Conservation (phyloP, 35 echinoderm and acorn worm species). For the Heliocidaris tuberculata region DNA sequence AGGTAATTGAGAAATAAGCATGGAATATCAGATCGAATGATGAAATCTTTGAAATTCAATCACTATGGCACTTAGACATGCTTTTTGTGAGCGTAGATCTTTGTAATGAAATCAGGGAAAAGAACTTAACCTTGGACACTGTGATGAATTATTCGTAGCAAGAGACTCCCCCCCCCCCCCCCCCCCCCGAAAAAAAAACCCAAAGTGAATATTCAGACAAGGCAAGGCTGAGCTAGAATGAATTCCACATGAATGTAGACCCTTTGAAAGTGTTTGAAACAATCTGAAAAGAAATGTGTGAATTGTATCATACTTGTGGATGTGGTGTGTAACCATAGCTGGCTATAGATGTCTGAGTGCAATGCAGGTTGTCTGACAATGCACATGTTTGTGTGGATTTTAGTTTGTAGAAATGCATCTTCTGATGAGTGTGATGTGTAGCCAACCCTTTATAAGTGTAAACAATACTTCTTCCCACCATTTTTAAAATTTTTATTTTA, state of each 20-base stretch:
- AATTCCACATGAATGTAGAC: not conserved
- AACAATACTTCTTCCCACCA: too few species aligned
- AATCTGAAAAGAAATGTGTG: conserved; percentile 1
- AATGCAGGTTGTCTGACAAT: not conserved
- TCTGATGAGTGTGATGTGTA: not conserved
- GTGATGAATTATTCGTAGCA: not conserved
- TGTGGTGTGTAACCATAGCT: not conserved
- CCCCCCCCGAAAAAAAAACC: not conserved
- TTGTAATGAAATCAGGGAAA: conserved; percentile 3
- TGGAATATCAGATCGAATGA: not conserved
- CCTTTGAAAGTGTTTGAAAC: not conserved
- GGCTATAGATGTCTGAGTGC: not conserved
- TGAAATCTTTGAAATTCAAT: conserved; percentile 12
- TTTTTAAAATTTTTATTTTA: too few species aligned
- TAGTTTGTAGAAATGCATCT: not conserved
- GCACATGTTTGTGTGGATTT: not conserved
- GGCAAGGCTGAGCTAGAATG: not conserved
- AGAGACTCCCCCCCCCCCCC: not conserved
- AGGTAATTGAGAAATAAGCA: conserved; percentile 12
- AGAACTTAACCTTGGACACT: not conserved
- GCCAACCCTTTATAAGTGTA: too few species aligned
- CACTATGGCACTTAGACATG: not conserved
- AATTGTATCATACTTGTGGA: not conserved
- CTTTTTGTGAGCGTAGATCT: conserved; percentile 3
- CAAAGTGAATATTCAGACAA: not conserved